phyloP scores from a whole-genome alignment of 2,888 invertebrate genomes.

The Bombylius discolor region DNA sequence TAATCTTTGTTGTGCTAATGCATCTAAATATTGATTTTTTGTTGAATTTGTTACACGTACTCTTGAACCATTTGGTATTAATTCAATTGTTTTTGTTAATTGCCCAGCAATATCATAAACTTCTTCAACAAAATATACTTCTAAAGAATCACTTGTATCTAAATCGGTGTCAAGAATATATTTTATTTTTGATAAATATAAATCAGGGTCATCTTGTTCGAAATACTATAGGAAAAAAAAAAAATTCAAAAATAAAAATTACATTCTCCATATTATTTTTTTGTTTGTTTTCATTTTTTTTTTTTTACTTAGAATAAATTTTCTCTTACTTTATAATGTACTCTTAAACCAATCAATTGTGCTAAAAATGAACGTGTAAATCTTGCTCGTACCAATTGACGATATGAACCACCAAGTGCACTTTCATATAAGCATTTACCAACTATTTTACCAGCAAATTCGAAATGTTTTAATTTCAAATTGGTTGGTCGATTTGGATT shows the following conservation, averaged over 20 bases:
- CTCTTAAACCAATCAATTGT: conserved; percentile 83
- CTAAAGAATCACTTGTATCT: conserved; percentile 59
- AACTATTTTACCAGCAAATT: conserved; percentile 85
- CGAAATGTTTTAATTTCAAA: conserved; percentile 76
- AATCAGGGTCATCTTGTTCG: conserved; percentile 89
- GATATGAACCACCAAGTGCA: conserved; percentile 75
- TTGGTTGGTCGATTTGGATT: conserved; percentile 64
- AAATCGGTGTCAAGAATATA: conserved; percentile 85
- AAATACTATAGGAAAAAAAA: conserved; percentile 66
- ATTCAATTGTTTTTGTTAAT: conserved; percentile 62
- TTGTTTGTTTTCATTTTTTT: not conserved
- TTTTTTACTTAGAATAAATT: not conserved
- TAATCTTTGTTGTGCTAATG: conserved; percentile 77
- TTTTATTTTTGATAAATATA: conserved; percentile 85
- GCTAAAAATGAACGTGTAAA: conserved; percentile 88
- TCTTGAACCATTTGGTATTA: conserved; percentile 70
- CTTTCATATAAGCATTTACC: conserved; percentile 93
- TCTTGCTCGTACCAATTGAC: conserved; percentile 78
- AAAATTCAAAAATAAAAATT: not conserved
- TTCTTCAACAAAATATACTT: conserved; percentile 80
- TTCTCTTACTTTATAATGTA: conserved; percentile 69
- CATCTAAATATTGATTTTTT: conserved; percentile 65
- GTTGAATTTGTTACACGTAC: conserved; percentile 46
- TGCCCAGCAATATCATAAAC: conserved; percentile 69
- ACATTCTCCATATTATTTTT: not conserved